Evolutionary conservation across 2,113 vertebrate species (phyloP).

Genomic region (Phainopepla nitens): DNA sequence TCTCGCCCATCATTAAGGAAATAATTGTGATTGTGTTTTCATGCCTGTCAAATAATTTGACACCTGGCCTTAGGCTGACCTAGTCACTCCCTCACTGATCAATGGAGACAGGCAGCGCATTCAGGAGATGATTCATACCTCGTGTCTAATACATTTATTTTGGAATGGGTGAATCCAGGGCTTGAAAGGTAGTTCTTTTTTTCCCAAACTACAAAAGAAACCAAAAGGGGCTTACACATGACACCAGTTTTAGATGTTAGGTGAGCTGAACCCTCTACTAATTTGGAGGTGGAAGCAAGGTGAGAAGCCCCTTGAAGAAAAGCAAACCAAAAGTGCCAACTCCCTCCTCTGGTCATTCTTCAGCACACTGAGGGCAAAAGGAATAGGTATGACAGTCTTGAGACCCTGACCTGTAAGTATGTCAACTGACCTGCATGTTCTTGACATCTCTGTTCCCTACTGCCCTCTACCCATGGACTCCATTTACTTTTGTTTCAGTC

Average conservation of each 20-base stretch:
- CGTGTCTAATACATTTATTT: neutral
- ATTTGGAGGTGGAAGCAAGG: neutral
- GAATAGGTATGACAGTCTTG: neutral
- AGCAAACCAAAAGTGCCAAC: neutral
- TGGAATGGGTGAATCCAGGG: neutral
- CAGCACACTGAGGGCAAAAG: neutral
- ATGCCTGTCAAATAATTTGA: neutral
- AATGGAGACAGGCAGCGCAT: neutral
- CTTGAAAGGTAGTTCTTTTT: neutral
- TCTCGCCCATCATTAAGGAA: neutral
- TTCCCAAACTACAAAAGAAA: neutral
- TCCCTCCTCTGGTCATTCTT: neutral
- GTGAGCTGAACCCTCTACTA: neutral
- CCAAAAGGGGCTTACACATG: neutral
- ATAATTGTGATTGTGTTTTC: neutral
- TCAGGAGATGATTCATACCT: neutral
- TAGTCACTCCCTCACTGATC: neutral
- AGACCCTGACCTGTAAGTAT: neutral
- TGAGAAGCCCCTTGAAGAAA: neutral
- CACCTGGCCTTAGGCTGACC: neutral
- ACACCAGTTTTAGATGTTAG: neutral
- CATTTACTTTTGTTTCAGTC: neutral
- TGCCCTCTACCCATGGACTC: neutral
- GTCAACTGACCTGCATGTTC: neutral
- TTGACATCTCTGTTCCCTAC: neutral